These are phyloP conservation scores for Brachionichthys hirsutus DNA, from an alignment of 2,113 vertebrate species.

Conservation along the genomic window DNA sequence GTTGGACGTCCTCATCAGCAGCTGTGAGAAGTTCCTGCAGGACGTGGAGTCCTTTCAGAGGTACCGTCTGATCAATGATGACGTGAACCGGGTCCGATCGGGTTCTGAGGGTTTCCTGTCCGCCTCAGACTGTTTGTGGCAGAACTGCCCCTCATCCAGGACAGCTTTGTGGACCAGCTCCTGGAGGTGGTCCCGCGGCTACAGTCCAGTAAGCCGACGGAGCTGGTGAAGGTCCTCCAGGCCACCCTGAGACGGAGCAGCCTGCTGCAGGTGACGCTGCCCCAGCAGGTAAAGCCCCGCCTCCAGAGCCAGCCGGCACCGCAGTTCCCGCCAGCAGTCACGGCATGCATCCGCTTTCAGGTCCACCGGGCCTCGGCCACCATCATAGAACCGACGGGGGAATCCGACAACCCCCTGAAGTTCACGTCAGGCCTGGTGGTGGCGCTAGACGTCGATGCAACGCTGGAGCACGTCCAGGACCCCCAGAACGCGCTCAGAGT, in stretches of 20 bases:
- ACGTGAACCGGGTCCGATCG: too few species aligned
- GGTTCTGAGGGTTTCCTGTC: not conserved
- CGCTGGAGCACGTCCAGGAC: slow-evolving; percentile 90
- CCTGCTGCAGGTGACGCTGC: slow-evolving; percentile 87
- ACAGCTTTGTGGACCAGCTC: slow-evolving; percentile 93
- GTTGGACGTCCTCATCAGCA: slow-evolving; percentile 84
- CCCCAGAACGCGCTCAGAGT: slow-evolving; percentile 91
- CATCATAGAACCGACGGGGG: slow-evolving; percentile 93
- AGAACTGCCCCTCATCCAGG: slow-evolving; percentile 91
- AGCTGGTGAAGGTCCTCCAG: slow-evolving; percentile 93
- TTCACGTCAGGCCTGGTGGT: slow-evolving; percentile 94
- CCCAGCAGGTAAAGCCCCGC: slow-evolving; percentile 82
- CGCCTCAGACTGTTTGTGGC: slow-evolving; percentile 83
- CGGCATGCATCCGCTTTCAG: slow-evolving; percentile 59
- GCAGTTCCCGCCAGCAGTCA: not conserved
- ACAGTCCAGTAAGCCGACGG: slow-evolving; percentile 85
- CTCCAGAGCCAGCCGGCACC: not conserved
- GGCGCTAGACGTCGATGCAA: slow-evolving; percentile 92
- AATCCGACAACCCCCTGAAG: slow-evolving; percentile 93
- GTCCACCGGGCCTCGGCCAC: slow-evolving; percentile 88
- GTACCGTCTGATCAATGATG: too few species aligned
- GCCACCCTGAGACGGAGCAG: slow-evolving; percentile 87
- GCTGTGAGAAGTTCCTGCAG: slow-evolving; percentile 93
- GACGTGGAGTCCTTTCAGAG: slow-evolving; percentile 95
- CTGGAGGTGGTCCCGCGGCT: slow-evolving; percentile 93